Evolutionary conservation across 2,113 vertebrate genomes (phyloP).

Genomic region (Hyperoodon ampullatus): DNA sequence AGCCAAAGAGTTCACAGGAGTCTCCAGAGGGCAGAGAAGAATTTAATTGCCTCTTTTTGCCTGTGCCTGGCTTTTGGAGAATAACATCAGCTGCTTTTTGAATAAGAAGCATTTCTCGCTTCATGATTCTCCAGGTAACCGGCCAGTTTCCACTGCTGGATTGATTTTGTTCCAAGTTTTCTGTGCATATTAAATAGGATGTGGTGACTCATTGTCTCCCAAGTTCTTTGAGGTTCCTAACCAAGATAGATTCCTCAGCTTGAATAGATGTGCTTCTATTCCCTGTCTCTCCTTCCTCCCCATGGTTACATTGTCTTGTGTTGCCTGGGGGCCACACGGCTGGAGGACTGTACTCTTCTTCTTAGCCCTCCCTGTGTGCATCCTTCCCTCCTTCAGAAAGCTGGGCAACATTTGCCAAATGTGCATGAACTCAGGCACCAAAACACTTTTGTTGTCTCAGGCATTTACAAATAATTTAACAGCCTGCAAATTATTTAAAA

Average conservation of each 20-base stretch:
- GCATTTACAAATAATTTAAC: slow-evolving; percentile 72
- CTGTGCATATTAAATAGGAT: slow-evolving; percentile 60
- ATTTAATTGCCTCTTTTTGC: slow-evolving; percentile 60
- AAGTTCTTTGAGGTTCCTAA: slow-evolving; percentile 49
- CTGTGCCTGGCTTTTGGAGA: slow-evolving; percentile 44
- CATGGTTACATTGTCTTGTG: neutral
- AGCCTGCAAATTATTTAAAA: slow-evolving; percentile 73
- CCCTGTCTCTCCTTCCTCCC: neutral
- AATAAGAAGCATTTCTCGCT: slow-evolving; percentile 50
- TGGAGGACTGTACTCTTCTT: neutral
- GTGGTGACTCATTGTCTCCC: slow-evolving; percentile 63
- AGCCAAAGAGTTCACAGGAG: slow-evolving; percentile 43
- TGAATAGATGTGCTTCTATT: neutral
- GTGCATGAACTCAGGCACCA: neutral
- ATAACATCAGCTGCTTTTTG: slow-evolving; percentile 51
- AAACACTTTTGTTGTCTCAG: slow-evolving; percentile 4
- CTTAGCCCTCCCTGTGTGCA: neutral
- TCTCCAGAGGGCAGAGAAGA: slow-evolving; percentile 56
- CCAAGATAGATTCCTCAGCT: neutral
- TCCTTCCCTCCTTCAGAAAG: slow-evolving; percentile 17
- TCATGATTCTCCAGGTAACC: slow-evolving; percentile 70
- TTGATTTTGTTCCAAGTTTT: slow-evolving; percentile 60
- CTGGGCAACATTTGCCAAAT: neutral
- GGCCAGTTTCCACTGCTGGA: slow-evolving; percentile 54
- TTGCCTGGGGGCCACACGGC: neutral